These are phyloP conservation scores for Intellagama lesueurii DNA, from an alignment of 2,797 vertebrate genomes.

Conservation along the genomic window DNA sequence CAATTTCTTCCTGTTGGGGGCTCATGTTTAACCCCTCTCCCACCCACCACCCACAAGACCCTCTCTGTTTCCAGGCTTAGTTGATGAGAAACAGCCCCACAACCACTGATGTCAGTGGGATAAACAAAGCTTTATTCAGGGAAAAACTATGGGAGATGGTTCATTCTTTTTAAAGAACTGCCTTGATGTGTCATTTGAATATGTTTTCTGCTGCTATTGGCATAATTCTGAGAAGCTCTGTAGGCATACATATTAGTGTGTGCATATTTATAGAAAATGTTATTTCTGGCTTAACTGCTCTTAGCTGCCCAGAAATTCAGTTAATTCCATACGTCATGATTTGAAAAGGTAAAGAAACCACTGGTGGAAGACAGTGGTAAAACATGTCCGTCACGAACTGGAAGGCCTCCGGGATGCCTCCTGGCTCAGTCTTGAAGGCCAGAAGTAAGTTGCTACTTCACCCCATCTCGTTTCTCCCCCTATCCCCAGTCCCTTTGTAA, in stretches of 20 bases:
- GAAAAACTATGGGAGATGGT: neutral
- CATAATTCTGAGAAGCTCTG: neutral
- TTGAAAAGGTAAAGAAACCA: neutral
- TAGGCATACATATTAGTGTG: neutral
- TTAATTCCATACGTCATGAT: neutral
- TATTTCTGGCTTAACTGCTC: neutral
- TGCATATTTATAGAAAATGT: neutral
- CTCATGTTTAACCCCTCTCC: neutral
- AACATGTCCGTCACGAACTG: neutral
- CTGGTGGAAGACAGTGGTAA: neutral
- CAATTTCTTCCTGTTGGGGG: neutral
- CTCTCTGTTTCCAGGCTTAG: neutral
- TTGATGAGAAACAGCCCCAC: slow-evolving; percentile 6
- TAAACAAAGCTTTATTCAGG: neutral
- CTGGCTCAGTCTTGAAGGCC: neutral
- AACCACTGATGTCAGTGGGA: neutral
- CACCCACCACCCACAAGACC: neutral
- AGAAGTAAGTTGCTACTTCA: neutral
- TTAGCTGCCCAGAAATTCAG: neutral
- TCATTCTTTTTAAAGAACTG: neutral
- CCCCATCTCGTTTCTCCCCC: neutral
- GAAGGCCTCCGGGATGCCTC: too few relatives aligned
- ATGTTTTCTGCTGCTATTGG: neutral
- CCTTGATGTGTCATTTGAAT: neutral
- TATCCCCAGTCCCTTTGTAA: neutral